Evolutionary conservation across 1,140 invertebrate species (phyloP).

Genomic region (Hirudo medicinalis): DNA sequence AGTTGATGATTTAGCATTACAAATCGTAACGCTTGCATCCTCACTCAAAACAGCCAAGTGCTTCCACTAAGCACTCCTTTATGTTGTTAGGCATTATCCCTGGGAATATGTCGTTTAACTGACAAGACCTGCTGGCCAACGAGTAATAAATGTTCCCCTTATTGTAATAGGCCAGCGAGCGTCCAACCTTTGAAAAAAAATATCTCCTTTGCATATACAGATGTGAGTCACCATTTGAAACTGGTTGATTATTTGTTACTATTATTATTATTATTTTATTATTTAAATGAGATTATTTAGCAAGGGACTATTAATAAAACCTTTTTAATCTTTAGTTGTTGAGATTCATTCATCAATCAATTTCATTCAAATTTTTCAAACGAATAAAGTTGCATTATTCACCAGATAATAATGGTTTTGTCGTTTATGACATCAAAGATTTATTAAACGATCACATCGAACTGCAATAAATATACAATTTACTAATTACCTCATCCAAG

Average conservation of each 20-base stretch:
- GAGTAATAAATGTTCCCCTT: background rate
- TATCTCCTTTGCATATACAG: background rate
- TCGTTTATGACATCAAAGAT: too few species aligned
- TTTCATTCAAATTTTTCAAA: background rate
- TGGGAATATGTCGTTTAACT: too few species aligned
- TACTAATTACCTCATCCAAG: constrained; percentile 3
- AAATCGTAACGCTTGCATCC: too few species aligned
- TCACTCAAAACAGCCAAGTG: too few species aligned
- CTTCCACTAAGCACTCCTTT: too few species aligned
- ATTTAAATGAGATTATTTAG: background rate
- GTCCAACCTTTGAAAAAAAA: background rate
- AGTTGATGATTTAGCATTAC: too few species aligned
- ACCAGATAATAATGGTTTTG: too few species aligned
- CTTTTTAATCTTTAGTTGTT: too few species aligned
- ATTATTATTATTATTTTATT: background rate
- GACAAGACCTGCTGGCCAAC: background rate
- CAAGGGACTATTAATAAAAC: background rate
- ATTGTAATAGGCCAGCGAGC: background rate
- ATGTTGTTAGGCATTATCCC: too few species aligned
- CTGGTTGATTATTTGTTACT: background rate
- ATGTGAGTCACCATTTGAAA: background rate
- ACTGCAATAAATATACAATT: background rate
- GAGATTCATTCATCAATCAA: background rate
- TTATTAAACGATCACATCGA: too few species aligned
- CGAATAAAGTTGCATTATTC: background rate